Evolutionary conservation across 2,113 vertebrate species (phyloP), one percentile per base, ranked within the genome.

Genomic region (Coryphaenoides rupestris): DNA sequence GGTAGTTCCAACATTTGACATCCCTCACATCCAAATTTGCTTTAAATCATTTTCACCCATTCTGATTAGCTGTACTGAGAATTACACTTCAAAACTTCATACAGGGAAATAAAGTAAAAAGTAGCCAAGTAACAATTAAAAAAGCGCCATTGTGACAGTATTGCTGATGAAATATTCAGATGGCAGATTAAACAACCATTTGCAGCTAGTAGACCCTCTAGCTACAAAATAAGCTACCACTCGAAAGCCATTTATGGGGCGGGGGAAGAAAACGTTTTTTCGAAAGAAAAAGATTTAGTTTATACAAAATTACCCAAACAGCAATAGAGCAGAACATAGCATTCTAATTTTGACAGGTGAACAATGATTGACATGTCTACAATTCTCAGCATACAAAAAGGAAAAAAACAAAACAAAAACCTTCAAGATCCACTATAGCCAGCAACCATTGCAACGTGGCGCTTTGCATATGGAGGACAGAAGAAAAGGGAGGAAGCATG

Each of bases 291-390:
- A 65, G 19, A 13, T 16, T 28, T 17, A 28, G 12, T 13, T 45
- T 21, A 62, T 5, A 50, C 12, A 60, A 49, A 60, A 49, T 53
- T 21, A 74, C 68, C 28, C 59, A 62, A 73, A 70, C 52, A 19
- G 70, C 68, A 70, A n/a, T n/a, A 66, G 71, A 72, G 63, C 23
- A 53, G 70, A 62, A 46, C 50, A 59, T 28, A 55, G 33, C 61
- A 61, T 64, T 63, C 66, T 61, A 62, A 79, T 52, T n/a, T n/a
- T 73, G 28, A 73, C 58, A 10, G 64, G 49, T 61, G 69, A 66
- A 52, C 65, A 62, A 60, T 66, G 33, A 69, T n/a, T 23, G 63
- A 40, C 33, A 40, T 12, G 33, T 40, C 33, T 40, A 28, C 67
- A 70, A 66, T 68, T 28, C 23, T 65, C 63, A 58, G 21, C 21